A percentile compares a stretch with the other conserved stretches of the same genome.
These are phyloP conservation scores for Steatocranus sp. DNA, from an alignment of 2,797 vertebrate genomes.

Conservation along the genomic window DNA sequence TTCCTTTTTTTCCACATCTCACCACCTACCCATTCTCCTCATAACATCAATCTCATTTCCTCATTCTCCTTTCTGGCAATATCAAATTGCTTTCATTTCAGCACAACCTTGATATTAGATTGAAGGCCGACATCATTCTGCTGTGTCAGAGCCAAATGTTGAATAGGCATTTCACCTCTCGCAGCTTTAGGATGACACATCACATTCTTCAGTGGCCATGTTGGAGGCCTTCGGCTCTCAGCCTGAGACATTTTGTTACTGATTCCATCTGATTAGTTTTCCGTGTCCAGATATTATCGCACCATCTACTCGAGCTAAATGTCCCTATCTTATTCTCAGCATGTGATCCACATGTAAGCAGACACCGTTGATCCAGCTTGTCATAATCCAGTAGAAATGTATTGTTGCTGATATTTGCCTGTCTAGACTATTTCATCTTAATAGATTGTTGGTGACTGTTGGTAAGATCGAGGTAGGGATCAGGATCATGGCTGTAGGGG, in stretches of 20 bases:
- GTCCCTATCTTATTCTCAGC: not conserved
- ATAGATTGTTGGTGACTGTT: not conserved
- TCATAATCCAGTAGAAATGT: not conserved
- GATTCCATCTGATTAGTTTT: slow-evolving; percentile 1
- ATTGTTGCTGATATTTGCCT: not conserved
- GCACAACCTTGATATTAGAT: slow-evolving; percentile 50
- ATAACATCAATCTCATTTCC: slow-evolving; percentile 51
- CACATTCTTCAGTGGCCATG: slow-evolving; percentile 6
- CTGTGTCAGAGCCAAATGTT: slow-evolving; percentile 52
- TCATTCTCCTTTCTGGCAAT: slow-evolving; percentile 31
- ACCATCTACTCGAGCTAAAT: not conserved
- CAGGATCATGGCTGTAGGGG: not conserved
- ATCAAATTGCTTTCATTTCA: slow-evolving; percentile 60
- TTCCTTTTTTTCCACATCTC: slow-evolving; percentile 6
- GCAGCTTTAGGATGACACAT: slow-evolving; percentile 25
- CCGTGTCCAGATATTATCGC: not conserved
- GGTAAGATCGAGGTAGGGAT: not conserved
- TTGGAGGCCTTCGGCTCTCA: not conserved
- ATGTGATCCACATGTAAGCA: not conserved
- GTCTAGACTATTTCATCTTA: not conserved
- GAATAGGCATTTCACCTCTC: slow-evolving; percentile 33
- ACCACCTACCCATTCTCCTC: slow-evolving; percentile 26
- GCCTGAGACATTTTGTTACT: not conserved
- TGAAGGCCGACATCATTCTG: slow-evolving; percentile 45
- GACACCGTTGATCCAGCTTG: not conserved